Base-by-base conservation (phyloP, 2,888 invertebrate genomes). In the Agrotis exclamationis region DNA sequence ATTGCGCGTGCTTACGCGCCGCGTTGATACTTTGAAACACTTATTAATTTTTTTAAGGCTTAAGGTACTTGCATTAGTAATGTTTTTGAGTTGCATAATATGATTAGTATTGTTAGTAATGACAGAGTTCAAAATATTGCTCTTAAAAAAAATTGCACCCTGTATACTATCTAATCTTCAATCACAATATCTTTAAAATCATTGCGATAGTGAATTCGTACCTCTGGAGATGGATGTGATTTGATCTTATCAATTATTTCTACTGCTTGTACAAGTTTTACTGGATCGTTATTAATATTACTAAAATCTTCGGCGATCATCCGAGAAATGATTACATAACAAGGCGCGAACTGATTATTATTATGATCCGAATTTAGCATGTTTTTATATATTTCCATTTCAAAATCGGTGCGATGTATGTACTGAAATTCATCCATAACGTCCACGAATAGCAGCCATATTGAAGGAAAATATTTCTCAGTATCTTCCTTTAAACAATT, bases 131-230 rank as follows among this genome's bases (percentile, higher is more conserved):
- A n/a, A n/a, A n/a, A n/a, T n/a, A n/a, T n/a, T n/a, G n/a, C n/a
- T n/a, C n/a, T n/a, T n/a, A n/a, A n/a, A n/a, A n/a, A n/a, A n/a
- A n/a, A n/a, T n/a, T n/a, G n/a, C n/a, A n/a, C n/a, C n/a, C n/a
- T n/a, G n/a, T n/a, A 39, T 39, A 9, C 39, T 39, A 39, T 39
- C 39, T 39, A 39, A 39, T 39, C 22, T 5, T 51, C 50, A 14
- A 51, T 13, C 2, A 22, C 14, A 20, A 14, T 5, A 14, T 22
- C 3, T 51, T 51, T 14, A 57, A 76, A 79, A 50, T 64, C 59
- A 44, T 72, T 63, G 57, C 72, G 62, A 62, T 79, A 87, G 75
- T 87, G 83, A 72, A 86, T 76, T 72, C 85, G 80, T 18, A 87
- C 79, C 50, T 85, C 85, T 53, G 75, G 16, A 39, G 62, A 66